These are phyloP conservation scores for Astatotilapia flaviijosephi DNA, from an alignment of 2,113 vertebrate genomes.

Conservation along the genomic window DNA sequence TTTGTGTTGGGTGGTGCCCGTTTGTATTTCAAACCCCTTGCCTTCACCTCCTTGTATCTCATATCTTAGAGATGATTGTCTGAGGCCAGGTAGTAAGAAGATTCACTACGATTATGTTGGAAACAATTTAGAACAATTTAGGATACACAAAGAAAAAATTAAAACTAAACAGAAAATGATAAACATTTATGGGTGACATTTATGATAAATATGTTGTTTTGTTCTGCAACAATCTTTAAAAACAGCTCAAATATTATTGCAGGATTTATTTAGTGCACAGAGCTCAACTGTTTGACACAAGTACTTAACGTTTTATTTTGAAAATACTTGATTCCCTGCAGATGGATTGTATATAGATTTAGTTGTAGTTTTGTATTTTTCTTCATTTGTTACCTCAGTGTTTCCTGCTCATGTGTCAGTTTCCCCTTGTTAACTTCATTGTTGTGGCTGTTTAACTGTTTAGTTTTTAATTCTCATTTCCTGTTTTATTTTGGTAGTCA, in stretches of 20 bases:
- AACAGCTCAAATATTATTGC: background rate
- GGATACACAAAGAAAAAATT: fast-evolving
- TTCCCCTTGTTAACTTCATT: fast-evolving
- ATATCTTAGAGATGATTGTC: background rate
- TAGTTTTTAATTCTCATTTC: background rate
- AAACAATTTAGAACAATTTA: background rate
- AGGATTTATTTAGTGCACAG: background rate
- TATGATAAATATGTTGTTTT: background rate
- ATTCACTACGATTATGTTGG: background rate
- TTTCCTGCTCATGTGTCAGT: background rate
- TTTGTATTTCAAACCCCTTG: background rate
- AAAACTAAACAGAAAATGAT: fast-evolving
- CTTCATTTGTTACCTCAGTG: background rate
- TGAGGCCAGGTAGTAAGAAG: background rate
- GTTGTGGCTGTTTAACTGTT: background rate
- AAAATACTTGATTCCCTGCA: background rate
- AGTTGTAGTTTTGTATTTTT: background rate
- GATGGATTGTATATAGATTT: fast-evolving
- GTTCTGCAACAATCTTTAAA: background rate
- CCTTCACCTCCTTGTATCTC: fast-evolving
- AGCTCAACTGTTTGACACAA: background rate
- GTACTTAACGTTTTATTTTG: background rate
- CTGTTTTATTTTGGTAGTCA: background rate
- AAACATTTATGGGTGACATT: background rate
- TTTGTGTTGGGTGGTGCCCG: fast-evolving